These are phyloP conservation scores for Neodontobutis hainanensis DNA, from an alignment of 2,113 vertebrate genomes.

Conservation along the genomic window DNA sequence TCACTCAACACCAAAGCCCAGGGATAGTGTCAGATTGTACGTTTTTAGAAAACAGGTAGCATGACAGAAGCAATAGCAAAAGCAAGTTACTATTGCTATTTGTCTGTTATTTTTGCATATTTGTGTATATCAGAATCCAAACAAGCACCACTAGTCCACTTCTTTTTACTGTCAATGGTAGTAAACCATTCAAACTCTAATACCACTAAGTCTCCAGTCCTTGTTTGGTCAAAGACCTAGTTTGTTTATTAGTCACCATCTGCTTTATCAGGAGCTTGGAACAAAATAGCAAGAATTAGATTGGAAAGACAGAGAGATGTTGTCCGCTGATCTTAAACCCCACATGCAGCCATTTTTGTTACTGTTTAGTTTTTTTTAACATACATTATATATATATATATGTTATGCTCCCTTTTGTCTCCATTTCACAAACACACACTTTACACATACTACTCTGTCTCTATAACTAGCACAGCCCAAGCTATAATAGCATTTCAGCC, in stretches of 20 bases:
- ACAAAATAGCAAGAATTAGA: slow-evolving; percentile 9
- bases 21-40: neutral
- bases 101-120: too few species aligned
- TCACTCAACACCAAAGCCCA: neutral
- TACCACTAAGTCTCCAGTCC: slow-evolving; percentile 51
- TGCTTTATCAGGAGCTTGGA: slow-evolving; percentile 48
- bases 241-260: slow-evolving; percentile 65
- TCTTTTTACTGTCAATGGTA: too few species aligned
- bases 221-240: slow-evolving; percentile 37
- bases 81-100: too few species aligned
- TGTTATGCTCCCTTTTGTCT: neutral
- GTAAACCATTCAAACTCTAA: too few species aligned
- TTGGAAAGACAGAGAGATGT: slow-evolving; percentile 45
- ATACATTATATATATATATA: neutral
- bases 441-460: slow-evolving; percentile 25
- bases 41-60: neutral
- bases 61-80: neutral
- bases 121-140: too few species aligned
- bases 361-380: neutral
- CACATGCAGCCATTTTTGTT: slow-evolving; percentile 8
- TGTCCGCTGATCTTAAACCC: slow-evolving; percentile 45
- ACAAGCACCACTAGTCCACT: too few species aligned
- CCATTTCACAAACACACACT: slow-evolving; percentile 13
- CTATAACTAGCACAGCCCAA: slow-evolving; percentile 47
- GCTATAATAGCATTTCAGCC: slow-evolving; percentile 68